Conservation (phyloP, 2,888 invertebrate species). For the Eupithecia subfuscata region DNA sequence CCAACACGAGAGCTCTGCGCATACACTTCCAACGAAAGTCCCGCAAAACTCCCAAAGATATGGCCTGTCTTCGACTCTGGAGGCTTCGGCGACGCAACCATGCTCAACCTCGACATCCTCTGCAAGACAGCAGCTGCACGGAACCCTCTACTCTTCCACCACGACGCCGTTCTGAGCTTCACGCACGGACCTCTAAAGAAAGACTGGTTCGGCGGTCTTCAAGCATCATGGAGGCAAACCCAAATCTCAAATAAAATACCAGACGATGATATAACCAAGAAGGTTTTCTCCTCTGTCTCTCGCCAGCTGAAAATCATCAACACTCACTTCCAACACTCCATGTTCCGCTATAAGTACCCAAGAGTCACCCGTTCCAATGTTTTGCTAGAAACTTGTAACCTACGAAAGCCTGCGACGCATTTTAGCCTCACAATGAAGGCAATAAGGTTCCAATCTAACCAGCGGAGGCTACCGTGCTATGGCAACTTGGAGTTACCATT, state of each 20-base stretch:
- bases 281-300: constrained; percentile 74
- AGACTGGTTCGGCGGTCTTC: constrained; percentile 69
- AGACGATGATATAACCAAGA: constrained; percentile 68
- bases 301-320: constrained; percentile 76
- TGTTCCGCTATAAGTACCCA: constrained; percentile 78
- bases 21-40: constrained; percentile 65
- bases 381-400: constrained; percentile 65
- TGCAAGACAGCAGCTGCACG: constrained; percentile 56
- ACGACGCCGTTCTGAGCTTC: constrained; percentile 51
- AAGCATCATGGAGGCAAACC: constrained; percentile 69
- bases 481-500: constrained; percentile 77
- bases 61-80: constrained; percentile 82
- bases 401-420: constrained; percentile 65
- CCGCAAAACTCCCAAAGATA: constrained; percentile 74
- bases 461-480: constrained; percentile 76
- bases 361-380: constrained; percentile 76
- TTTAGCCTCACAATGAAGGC: constrained; percentile 69
- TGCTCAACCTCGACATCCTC: constrained; percentile 61
- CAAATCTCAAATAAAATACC: constrained; percentile 62
- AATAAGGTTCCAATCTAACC: constrained; percentile 72
- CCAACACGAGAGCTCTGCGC: constrained; percentile 65
- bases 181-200: constrained; percentile 51
- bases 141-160: constrained; percentile 66
- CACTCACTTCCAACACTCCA: constrained; percentile 68
- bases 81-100: constrained; percentile 67